Base-by-base conservation (phyloP, 2,888 invertebrate genomes). In the Acanthosepion esculentum region DNA sequence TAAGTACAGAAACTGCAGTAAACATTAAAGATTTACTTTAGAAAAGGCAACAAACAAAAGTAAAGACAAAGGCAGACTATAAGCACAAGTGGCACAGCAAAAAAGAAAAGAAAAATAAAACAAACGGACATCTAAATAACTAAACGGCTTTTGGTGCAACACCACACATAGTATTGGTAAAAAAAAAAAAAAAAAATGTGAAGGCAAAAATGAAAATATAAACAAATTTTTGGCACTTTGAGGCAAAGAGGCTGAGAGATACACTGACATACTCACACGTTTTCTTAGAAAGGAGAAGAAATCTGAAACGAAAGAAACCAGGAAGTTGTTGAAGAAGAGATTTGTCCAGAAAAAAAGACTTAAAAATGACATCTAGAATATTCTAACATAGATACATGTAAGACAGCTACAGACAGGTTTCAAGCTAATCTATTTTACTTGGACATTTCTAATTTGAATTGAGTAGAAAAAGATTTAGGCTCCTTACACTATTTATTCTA, bases 251-350 rank as follows among this genome's bases (percentile, higher is more conserved):
- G n/a, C 12, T 29, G 29, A 78, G n/a, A 78, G 78, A 78, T n/a
- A 78, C 78, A 78, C 59, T 59, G 78, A 78, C 78, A 78, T 78
- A 78, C 78, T 78, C 78, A 78, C 78, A 78, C n/a, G 78, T 78
- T 78, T 33, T 15, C 23, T 78, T 78, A 78, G 15, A 78, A 78
- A 78, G 78, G n/a, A 78, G 78, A 78, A 78, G 78, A 78, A 78
- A 18, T 78, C 78, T 78, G 78, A 78, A 78, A 78, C 33, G 78
- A 78, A 15, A 78, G 15, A 78, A 78, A 78, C 33, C 12, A 15
- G 78, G 78, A 78, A 33, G 10, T 78, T n/a, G n/a, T 78, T 78
- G n/a, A 78, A 78, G 3, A 78, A 78, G 78, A 78, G n/a, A 78
- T 33, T 78, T 78, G n/a, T 78, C 15, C n/a, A 78, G n/a, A 78